Conservation (phyloP, 2,113 vertebrate genomes). For the Sminthopsis crassicaudata region DNA sequence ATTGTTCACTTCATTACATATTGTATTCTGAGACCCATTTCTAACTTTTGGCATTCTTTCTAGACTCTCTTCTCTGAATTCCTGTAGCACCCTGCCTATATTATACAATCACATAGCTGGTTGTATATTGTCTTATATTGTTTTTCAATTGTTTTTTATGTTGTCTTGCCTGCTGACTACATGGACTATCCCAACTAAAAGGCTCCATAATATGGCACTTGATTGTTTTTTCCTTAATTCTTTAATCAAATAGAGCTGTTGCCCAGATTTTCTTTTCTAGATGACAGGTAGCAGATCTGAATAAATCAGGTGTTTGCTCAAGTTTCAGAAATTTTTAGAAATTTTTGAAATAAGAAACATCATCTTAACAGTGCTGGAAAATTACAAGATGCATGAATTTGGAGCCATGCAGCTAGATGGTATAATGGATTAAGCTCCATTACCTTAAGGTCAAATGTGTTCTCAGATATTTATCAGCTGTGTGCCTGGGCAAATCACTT, state of each 20-base stretch:
- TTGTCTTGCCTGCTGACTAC: background rate
- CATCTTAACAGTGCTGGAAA: background rate
- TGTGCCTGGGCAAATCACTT: background rate
- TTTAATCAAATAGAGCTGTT: conserved; percentile 3
- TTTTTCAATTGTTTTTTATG: background rate
- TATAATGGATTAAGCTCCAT: background rate
- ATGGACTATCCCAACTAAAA: background rate
- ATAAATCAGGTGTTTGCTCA: background rate
- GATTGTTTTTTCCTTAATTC: background rate
- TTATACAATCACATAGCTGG: background rate
- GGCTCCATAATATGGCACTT: background rate
- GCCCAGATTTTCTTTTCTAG: background rate
- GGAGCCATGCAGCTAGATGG: background rate
- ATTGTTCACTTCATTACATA: background rate
- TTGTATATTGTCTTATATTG: background rate
- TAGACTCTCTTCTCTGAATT: background rate
- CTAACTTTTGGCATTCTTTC: background rate
- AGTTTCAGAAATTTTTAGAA: background rate
- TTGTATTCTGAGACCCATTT: background rate
- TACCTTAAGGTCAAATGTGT: too few species aligned
- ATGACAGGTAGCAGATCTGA: rapidly evolving
- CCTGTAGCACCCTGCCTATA: background rate
- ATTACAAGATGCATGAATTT: background rate
- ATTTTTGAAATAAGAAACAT: background rate
- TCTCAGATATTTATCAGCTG: background rate